Conservation (phyloP, 2,113 vertebrate genomes). For the Aepyceros melampus region DNA sequence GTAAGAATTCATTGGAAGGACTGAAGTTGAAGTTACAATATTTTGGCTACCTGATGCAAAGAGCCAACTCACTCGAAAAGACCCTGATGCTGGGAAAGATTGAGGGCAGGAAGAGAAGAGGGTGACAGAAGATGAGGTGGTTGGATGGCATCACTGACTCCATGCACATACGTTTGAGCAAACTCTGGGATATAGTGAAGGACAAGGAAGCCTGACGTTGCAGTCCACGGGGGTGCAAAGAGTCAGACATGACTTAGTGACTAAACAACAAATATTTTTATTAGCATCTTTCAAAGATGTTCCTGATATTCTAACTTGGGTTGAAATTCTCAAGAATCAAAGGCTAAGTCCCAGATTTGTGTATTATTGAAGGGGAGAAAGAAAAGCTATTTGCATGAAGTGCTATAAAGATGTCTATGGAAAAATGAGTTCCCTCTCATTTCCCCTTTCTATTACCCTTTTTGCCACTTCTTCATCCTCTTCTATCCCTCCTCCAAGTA, state of each 20-base stretch:
- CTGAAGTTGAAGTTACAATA: not conserved
- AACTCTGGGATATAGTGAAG: not conserved
- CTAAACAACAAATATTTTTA: not conserved
- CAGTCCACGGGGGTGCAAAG: not conserved
- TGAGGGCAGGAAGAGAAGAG: not conserved
- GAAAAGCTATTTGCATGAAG: not conserved
- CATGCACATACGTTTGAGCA: not conserved
- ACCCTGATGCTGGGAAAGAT: not conserved
- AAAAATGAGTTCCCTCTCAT: not conserved
- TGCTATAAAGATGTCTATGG: not conserved
- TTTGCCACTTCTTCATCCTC: not conserved
- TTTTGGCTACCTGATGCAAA: not conserved
- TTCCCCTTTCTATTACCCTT: not conserved
- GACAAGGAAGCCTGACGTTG: not conserved
- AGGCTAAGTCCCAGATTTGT: not conserved
- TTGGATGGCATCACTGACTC: not conserved
- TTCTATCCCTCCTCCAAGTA: not conserved
- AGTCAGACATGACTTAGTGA: not conserved
- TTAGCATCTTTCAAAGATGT: not conserved
- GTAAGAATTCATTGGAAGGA: not conserved
- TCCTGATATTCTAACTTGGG: not conserved
- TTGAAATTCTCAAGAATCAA: not conserved
- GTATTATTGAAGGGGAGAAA: not conserved
- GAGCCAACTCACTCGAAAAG: not conserved
- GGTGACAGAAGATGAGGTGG: not conserved